phyloP scores from a whole-genome alignment of 2,113 vertebrate species.

The Strix uralensis region DNA sequence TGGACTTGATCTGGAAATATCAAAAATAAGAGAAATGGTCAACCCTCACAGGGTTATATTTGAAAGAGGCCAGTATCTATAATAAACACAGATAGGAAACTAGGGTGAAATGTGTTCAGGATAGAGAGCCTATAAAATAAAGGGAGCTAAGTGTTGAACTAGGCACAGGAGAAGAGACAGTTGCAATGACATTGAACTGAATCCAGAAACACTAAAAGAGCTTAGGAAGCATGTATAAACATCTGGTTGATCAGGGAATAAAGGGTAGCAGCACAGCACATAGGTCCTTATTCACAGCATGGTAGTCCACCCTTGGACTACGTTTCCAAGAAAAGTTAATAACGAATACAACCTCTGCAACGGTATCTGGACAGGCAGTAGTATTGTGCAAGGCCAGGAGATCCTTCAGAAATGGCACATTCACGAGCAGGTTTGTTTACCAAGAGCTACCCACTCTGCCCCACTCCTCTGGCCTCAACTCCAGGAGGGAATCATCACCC shows the following conservation, averaged over 20 bases:
- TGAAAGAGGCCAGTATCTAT: background rate
- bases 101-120: background rate
- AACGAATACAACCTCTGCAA: background rate
- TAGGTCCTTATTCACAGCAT: background rate
- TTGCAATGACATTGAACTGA: background rate
- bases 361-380: background rate
- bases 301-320: background rate
- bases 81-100: background rate
- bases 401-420: background rate
- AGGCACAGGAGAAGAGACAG: background rate
- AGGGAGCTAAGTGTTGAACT: background rate
- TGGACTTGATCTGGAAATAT: constrained; percentile 87
- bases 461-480: background rate
- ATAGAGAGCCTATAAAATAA: background rate
- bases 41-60: background rate
- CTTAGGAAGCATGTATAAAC: background rate
- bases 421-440: background rate
- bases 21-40: constrained; percentile 70
- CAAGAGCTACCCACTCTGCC: background rate
- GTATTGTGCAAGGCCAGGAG: background rate
- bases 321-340: background rate
- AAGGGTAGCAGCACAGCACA: background rate
- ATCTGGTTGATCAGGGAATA: background rate
- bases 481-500: background rate
- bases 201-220: background rate